Conservation (phyloP, 2,113 vertebrate species). For the Lontra canadensis region DNA sequence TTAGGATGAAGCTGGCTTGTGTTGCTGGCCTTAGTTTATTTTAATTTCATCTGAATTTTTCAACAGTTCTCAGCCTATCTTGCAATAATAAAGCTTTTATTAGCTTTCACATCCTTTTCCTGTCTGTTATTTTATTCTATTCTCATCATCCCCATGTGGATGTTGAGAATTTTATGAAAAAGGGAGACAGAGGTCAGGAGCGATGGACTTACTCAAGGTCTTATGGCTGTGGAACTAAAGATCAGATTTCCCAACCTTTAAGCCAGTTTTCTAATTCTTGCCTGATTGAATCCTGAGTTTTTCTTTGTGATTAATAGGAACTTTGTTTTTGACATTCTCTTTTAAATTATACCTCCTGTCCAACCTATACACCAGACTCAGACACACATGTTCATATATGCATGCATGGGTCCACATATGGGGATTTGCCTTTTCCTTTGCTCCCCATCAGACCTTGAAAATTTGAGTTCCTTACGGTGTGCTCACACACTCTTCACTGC, state of each 20-base stretch:
- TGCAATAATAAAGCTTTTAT: constrained; percentile 21
- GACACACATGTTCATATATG: rapidly evolving
- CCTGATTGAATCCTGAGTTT: not conserved
- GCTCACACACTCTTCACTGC: not conserved
- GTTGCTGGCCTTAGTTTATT: not conserved
- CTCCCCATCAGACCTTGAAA: not conserved
- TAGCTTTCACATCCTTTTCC: constrained; percentile 53
- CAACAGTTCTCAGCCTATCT: constrained; percentile 38
- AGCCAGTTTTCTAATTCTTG: not conserved
- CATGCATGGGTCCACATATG: too few species aligned
- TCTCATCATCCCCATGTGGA: not conserved
- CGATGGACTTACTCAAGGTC: not conserved
- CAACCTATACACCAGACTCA: not conserved
- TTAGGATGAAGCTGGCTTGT: not conserved
- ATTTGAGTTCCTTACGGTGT: not conserved
- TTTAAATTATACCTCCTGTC: not conserved
- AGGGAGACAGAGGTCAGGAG: not conserved
- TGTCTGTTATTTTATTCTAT: constrained; percentile 33
- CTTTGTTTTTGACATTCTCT: not conserved
- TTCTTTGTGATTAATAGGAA: not conserved
- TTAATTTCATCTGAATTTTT: constrained; percentile 50
- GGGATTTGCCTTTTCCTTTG: not conserved
- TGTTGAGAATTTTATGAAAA: constrained; percentile 36
- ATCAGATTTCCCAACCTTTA: not conserved
- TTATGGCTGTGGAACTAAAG: not conserved